Evolutionary conservation across 1,140 invertebrate species (phyloP).

Genomic region (Philopotamus ludificatus): DNA sequence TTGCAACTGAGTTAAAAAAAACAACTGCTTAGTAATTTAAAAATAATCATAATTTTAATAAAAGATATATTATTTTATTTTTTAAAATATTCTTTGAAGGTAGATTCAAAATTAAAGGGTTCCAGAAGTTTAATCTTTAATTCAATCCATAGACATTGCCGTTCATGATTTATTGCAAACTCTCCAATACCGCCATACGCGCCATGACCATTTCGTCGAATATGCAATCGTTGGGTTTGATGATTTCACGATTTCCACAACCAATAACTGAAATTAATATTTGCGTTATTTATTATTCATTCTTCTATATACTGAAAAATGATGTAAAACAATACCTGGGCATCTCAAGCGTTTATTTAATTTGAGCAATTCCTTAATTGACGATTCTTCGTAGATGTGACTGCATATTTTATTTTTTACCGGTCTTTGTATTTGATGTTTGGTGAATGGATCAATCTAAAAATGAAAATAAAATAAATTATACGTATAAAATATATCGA

Average conservation of each 20-base stretch:
- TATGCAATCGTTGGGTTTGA: constrained; percentile 40
- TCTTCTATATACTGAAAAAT: background rate
- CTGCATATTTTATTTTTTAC: constrained; percentile 57
- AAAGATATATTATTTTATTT: background rate
- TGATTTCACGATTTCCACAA: constrained; percentile 43
- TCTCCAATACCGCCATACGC: background rate
- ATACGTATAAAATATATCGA: background rate
- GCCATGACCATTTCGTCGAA: constrained; percentile 39
- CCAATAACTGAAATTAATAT: constrained; percentile 44
- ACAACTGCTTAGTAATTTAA: too few relatives aligned
- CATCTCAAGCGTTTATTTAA: constrained; percentile 51
- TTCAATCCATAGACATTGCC: too few relatives aligned
- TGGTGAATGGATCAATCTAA: constrained; percentile 60
- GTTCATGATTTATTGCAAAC: too few relatives aligned
- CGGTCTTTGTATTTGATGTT: constrained; percentile 54
- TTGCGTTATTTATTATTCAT: background rate
- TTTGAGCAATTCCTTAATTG: constrained; percentile 49
- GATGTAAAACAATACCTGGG: constrained; percentile 44
- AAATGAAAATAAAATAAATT: constrained; percentile 21
- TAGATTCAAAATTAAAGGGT: too few relatives aligned
- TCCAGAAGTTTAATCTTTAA: too few relatives aligned
- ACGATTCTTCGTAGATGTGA: constrained; percentile 57
- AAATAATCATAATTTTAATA: too few relatives aligned
- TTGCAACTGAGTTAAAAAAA: too few relatives aligned
- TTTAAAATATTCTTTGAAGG: too few relatives aligned